phyloP scores from a whole-genome alignment of 2,797 vertebrate genomes.

The Lophotriccus pileatus region DNA sequence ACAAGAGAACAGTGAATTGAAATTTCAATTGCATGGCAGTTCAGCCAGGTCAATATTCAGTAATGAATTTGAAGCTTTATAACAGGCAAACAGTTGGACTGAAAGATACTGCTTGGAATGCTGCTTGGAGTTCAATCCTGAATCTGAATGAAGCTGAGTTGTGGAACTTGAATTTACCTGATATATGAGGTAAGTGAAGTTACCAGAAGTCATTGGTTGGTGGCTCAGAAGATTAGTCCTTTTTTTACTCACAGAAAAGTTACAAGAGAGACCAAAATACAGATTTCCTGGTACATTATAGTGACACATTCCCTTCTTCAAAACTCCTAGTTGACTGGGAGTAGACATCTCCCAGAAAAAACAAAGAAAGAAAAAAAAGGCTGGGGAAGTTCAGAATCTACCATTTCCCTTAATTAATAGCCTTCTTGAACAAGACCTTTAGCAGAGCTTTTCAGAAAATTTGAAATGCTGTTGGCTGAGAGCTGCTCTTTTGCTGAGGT shows the following conservation, averaged over 20 bases:
- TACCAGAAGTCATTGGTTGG: not conserved
- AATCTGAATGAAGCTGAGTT: not conserved
- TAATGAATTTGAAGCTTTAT: not conserved
- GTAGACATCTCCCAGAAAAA: not conserved
- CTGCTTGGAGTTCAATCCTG: not conserved
- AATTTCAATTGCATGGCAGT: not conserved
- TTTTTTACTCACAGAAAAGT: not conserved
- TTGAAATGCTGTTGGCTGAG: not conserved
- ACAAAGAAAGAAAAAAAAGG: not conserved
- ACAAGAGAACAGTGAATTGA: not conserved
- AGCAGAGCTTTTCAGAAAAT: not conserved
- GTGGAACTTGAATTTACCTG: not conserved
- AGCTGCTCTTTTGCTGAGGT: not conserved
- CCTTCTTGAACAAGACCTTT: not conserved
- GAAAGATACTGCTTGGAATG: not conserved
- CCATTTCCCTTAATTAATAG: not conserved
- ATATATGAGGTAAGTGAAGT: not conserved
- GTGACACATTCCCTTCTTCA: not conserved
- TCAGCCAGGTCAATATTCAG: not conserved
- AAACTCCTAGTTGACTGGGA: not conserved
- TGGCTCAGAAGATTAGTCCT: not conserved
- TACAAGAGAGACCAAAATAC: not conserved
- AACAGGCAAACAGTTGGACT: not conserved
- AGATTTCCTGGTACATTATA: not conserved
- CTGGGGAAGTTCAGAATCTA: not conserved